Percentiles rank a stretch among this genome's conserved stretches.
Conservation (phyloP, 2,888 invertebrate genomes). For the Eupithecia abbreviata region DNA sequence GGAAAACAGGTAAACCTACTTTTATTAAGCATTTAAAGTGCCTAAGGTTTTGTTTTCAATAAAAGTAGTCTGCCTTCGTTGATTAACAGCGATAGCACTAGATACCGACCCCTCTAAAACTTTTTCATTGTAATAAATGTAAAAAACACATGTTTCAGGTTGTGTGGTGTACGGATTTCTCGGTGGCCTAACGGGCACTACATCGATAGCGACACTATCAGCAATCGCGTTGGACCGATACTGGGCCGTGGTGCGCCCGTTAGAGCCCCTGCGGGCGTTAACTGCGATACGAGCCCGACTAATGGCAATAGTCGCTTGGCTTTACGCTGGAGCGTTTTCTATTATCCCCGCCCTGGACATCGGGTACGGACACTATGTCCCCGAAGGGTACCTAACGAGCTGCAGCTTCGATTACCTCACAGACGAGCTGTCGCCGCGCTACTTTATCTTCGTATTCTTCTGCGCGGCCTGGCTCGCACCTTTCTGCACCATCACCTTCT, state of each 20-base stretch:
- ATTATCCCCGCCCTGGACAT: constrained; percentile 87
- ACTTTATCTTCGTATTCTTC: constrained; percentile 90
- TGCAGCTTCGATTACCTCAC: constrained; percentile 94
- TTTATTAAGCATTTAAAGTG: neutral
- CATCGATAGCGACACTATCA: constrained; percentile 91
- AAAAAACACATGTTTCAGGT: constrained; percentile 78
- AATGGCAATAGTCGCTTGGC: constrained; percentile 87
- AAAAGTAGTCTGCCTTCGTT: neutral
- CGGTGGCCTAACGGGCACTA: constrained; percentile 91
- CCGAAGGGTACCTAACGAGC: constrained; percentile 92
- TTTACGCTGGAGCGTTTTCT: constrained; percentile 88
- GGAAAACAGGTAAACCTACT: constrained; percentile 84
- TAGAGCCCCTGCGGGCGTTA: constrained; percentile 86
- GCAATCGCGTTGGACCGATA: constrained; percentile 92
- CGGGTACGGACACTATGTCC: constrained; percentile 90
- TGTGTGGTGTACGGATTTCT: constrained; percentile 91
- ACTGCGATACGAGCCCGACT: constrained; percentile 85
- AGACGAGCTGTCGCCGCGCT: constrained; percentile 82
- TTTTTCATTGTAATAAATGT: neutral
- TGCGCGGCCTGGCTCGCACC: constrained; percentile 90
- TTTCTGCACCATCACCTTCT: constrained; percentile 87
- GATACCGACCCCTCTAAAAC: constrained; percentile 12
- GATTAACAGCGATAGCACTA: neutral
- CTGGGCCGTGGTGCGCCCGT: constrained; percentile 90
- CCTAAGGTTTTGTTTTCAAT: neutral